A percentile compares a stretch with the other conserved stretches of the same genome.
phyloP scores from a whole-genome alignment of 1,140 invertebrate species.

The Druon quercuslanigerum region DNA sequence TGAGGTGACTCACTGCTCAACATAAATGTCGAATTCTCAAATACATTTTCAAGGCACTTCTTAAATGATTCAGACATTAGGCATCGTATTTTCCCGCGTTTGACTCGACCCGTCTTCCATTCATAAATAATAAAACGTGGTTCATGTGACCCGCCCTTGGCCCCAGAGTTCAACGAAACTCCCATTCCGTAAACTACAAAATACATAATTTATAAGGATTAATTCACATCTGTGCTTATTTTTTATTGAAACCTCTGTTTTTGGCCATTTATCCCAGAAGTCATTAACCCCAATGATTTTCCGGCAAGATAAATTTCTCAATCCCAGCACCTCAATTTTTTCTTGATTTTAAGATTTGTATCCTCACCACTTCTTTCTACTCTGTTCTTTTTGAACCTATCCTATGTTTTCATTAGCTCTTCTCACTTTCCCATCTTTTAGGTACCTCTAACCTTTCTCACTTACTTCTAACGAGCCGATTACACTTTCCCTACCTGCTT shows the following conservation, averaged over 20 bases:
- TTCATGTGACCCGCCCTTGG: constrained; percentile 21
- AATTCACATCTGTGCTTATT: constrained; percentile 6
- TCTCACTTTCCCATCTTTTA: no score
- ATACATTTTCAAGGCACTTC: constrained; percentile 28
- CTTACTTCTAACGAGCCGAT: no score
- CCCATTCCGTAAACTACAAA: constrained; percentile 4
- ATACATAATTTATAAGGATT: constrained; percentile 23
- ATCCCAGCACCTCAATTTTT: no score
- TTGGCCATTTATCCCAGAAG: constrained; percentile 18
- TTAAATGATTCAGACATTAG: constrained; percentile 44
- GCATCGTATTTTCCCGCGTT: constrained; percentile 35
- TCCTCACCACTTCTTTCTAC: no score
- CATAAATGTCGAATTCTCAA: background rate
- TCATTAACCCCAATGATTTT: background rate
- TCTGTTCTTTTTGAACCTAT: no score
- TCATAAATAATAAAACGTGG: constrained; percentile 31
- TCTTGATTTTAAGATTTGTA: no score
- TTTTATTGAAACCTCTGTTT: constrained; percentile 1
- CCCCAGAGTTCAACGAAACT: constrained; percentile 18
- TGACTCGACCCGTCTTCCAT: constrained; percentile 35
- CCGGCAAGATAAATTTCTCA: background rate
- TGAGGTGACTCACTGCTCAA: constrained; percentile 23
- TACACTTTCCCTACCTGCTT: no score
- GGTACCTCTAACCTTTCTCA: no score
- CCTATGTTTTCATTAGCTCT: no score